Base-by-base conservation (phyloP, 92 coral and sea anemone genomes). In the Phenganax marumi region DNA sequence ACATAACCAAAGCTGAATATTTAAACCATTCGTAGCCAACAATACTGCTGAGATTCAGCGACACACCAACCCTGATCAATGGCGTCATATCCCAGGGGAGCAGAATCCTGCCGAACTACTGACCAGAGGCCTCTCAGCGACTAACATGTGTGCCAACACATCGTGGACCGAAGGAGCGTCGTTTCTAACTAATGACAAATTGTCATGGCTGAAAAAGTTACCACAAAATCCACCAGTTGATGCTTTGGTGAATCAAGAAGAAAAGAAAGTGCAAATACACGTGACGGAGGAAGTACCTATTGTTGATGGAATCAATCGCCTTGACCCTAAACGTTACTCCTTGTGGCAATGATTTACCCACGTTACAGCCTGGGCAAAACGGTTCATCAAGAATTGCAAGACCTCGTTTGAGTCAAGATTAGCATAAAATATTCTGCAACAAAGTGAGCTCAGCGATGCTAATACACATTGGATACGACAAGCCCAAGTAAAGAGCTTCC, bases 351-450 rank as follows among this genome's bases (percentile, higher is more conserved):
- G n/a, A 23, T 47, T 83, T 0, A 57, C 84, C 64, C 61, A 43
- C 19, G 84, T 83, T 61, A 87, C 87, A 47, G 90, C 83, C 43
- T 87, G 90, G 87, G 63, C 71, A 8, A 21, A 22, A 24, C 84
- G 84, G 0, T 87, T 83, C 49, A 19, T 77, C 13, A 33, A n/a
- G 70, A 87, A 87, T 25, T 81, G 86, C 86, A 71, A 69, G 50
- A 26, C 52, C 3, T 52, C 82, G 1, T 10, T 0, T 11, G 23
- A 53, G 12, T 55, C 12, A 63, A 25, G 62, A 23, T 22, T 50
- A 51, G 72, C 25, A 49, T 51, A 7, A 25, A 0, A 52, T 11
- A 17, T 2, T 8, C 76, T 81, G 5, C 13, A 26, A 17, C 60
- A 52, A 13, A 21, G 68, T 17, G 79, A 86, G 52, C 39, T 86